Evolutionary conservation across 2,888 invertebrate species (phyloP), one percentile per base, ranked within the genome.

Genomic region (Stenichneumon culpator): DNA sequence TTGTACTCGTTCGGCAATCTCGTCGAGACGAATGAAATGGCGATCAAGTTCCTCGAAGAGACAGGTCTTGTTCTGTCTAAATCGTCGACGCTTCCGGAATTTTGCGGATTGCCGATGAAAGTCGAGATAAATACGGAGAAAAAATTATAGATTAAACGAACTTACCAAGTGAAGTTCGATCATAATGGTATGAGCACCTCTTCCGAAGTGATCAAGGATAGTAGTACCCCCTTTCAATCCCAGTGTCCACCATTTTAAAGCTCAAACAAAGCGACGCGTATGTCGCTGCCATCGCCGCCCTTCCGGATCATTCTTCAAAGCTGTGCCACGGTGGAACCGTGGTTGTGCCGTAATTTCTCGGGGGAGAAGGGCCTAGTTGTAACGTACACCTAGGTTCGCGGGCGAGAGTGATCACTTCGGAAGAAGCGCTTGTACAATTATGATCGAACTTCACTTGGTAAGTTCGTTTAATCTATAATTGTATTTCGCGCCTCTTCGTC

Each of bases 381-480:
- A 16, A 16, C 3, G 19, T 52, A 16, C 19, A 52, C 60, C 60
- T 2, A 36, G 65, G 36, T 65, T 63, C 39, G 7, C n/a, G 67
- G 80, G 65, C 63, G 84, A 72, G 77, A 82, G 39, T 83, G 80
- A 83, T 85, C 77, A 82, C 32, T 73, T 85, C 81, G 74, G 84
- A 78, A 74, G 79, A 85, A 82, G 82, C 79, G 84, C 79, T 85
- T 82, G 75, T 82, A 85, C 74, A 82, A 82, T 82, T 75, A 81
- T 22, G 80, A 84, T 84, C 44, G 77, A 84, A 84, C 82, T 78
- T 72, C 80, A 80, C 80, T 73, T 77, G 75, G 75, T 83, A 83
- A 83, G 84, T 84, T 84, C 84, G 77, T 84, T 84, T 78, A 70
- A 79, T 84, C 84, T 80, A 65, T 67, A 84, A 82, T 79, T 84